A percentile compares a stretch with the other conserved stretches of the same genome.
phyloP scores from a whole-genome alignment of 1,140 invertebrate genomes.

The Adelges cooleyi region DNA sequence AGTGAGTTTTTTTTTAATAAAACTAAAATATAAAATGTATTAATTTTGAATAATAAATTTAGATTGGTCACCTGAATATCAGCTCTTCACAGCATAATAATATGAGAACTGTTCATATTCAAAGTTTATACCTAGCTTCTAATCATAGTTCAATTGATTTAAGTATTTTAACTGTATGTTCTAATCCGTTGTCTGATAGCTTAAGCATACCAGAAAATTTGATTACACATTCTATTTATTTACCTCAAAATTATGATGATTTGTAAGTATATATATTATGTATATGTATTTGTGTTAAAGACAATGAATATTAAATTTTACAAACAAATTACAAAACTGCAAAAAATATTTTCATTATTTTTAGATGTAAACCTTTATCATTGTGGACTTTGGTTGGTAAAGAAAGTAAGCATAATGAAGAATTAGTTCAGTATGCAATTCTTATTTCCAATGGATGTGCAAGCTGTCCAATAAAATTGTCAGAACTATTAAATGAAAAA shows the following conservation, averaged over 20 bases:
- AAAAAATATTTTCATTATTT: not conserved
- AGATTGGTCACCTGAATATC: conserved; percentile 36
- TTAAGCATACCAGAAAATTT: conserved; percentile 12
- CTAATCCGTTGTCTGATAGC: conserved; percentile 30
- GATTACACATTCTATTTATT: not conserved
- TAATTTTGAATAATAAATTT: not conserved
- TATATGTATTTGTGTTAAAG: too few relatives aligned
- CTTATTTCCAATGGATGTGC: conserved; percentile 12
- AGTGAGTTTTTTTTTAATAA: conserved; percentile 29
- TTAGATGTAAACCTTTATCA: conserved; percentile 16
- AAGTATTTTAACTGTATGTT: conserved; percentile 41
- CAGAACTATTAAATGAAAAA: conserved; percentile 23
- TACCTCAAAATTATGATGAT: conserved; percentile 14
- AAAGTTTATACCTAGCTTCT: conserved; percentile 44
- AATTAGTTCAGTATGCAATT: conserved; percentile 27
- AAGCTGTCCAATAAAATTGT: conserved; percentile 27
- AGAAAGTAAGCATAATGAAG: not conserved
- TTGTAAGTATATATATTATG: conserved; percentile 2
- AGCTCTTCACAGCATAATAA: conserved; percentile 43
- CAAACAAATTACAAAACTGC: too few relatives aligned
- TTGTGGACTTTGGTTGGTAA: conserved; percentile 23
- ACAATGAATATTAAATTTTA: too few relatives aligned
- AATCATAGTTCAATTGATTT: conserved; percentile 43
- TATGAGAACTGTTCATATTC: conserved; percentile 44
- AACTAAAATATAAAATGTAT: not conserved